Conservation (phyloP, 2,888 invertebrate species). For the Drosophila melanocephala region DNA sequence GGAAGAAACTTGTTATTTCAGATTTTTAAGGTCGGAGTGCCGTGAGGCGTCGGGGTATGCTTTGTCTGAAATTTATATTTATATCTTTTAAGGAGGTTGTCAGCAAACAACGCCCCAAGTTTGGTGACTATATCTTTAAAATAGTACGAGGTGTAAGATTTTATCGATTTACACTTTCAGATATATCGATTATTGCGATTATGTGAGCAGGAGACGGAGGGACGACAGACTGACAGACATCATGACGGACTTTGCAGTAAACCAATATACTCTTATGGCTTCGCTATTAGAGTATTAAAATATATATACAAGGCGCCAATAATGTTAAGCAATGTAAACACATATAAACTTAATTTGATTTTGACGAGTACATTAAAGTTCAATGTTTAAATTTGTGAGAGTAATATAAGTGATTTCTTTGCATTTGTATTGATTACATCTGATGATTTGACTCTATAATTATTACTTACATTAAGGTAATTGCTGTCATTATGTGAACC, state of each 20-base stretch:
- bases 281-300: neutral
- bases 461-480: constrained; percentile 23
- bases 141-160: too few relatives aligned
- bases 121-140: neutral
- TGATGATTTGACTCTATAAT: neutral
- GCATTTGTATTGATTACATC: neutral
- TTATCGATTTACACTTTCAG: too few relatives aligned
- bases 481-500: constrained; percentile 21
- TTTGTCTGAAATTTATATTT: neutral
- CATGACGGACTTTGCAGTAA: neutral
- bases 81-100: neutral
- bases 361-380: too few relatives aligned
- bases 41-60: neutral
- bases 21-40: neutral
- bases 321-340: too few relatives aligned
- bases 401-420: neutral
- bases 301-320: too few relatives aligned
- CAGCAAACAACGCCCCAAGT: neutral
- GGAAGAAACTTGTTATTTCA: neutral
- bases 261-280: neutral
- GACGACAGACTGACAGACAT: neutral
- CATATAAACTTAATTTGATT: too few relatives aligned
- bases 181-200: too few relatives aligned
- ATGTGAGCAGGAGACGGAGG: neutral
- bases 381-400: too few relatives aligned